Evolutionary conservation across 2,113 vertebrate species (phyloP).

Genomic region (Ginglymostoma cirratum): DNA sequence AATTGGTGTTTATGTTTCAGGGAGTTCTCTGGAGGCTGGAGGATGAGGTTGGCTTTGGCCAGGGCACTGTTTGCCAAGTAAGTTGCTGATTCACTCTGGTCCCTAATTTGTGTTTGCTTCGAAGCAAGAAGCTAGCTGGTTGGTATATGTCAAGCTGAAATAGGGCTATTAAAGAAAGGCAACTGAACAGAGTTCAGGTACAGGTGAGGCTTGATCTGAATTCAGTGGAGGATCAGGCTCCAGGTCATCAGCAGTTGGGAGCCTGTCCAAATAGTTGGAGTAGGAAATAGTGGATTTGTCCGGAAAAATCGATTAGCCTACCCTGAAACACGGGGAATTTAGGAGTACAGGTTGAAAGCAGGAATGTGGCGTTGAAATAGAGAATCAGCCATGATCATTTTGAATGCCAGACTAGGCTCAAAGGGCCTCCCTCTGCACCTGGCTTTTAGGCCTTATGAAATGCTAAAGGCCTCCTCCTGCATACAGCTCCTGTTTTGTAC

Average conservation of each 20-base stretch:
- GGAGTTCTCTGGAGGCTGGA: conserved; percentile 97
- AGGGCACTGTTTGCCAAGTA: conserved; percentile 89
- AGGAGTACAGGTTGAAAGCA: no score
- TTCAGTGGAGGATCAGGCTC: neutral
- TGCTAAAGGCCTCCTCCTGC: no score
- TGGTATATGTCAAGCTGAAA: neutral
- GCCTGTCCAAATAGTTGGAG: no score
- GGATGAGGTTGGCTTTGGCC: conserved; percentile 92
- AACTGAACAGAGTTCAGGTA: neutral
- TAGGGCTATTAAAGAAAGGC: neutral
- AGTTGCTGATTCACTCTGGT: conserved; percentile 42
- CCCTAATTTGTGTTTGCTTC: neutral
- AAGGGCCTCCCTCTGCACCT: no score
- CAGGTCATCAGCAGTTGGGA: neutral
- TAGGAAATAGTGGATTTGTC: no score
- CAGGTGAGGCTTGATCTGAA: neutral
- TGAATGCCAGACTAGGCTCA: no score
- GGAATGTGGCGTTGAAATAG: no score
- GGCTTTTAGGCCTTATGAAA: no score
- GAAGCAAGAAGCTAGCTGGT: neutral
- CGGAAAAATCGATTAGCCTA: no score
- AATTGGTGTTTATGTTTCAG: conserved; percentile 53
- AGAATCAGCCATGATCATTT: no score
- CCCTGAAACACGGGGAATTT: no score
- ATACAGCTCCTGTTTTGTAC: no score